These are phyloP conservation scores for Hypsibius dujardini DNA, from an alignment of 1,140 invertebrate genomes.

Conservation along the genomic window DNA sequence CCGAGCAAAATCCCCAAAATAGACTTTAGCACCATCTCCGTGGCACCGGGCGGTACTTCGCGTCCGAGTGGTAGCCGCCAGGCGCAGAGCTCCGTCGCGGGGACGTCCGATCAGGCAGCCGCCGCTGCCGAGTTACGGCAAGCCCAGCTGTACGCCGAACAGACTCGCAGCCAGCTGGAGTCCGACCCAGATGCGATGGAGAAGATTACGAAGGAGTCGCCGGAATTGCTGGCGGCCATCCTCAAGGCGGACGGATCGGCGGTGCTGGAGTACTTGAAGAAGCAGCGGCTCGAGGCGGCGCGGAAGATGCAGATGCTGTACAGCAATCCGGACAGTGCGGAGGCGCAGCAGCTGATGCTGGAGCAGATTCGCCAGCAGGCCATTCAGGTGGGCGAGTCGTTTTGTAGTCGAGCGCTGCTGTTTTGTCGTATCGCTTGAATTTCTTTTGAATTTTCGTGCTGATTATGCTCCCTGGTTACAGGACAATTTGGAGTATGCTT, in stretches of 20 bases:
- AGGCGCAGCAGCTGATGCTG: conserved; percentile 4
- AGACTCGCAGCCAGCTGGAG: background rate
- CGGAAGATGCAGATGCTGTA: background rate
- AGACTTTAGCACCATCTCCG: background rate
- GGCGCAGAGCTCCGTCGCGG: background rate
- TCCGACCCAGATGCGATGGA: background rate
- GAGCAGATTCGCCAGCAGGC: background rate
- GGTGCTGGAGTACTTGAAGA: background rate
- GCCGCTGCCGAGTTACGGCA: background rate
- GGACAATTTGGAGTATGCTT: background rate
- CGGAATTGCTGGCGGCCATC: background rate
- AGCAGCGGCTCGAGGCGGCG: background rate
- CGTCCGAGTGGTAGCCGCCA: no score
- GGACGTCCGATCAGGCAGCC: no score
- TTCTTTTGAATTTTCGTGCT: background rate
- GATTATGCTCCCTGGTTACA: background rate
- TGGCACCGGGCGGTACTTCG: background rate
- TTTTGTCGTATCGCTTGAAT: no score
- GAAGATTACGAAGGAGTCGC: background rate
- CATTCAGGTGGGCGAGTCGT: background rate
- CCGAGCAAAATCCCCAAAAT: background rate
- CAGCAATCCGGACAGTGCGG: background rate
- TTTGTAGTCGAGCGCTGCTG: no score
- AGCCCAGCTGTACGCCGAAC: background rate
- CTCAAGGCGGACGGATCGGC: background rate